Conservation (phyloP, 2,113 vertebrate genomes). For the Neomonachus schauinslandi region DNA sequence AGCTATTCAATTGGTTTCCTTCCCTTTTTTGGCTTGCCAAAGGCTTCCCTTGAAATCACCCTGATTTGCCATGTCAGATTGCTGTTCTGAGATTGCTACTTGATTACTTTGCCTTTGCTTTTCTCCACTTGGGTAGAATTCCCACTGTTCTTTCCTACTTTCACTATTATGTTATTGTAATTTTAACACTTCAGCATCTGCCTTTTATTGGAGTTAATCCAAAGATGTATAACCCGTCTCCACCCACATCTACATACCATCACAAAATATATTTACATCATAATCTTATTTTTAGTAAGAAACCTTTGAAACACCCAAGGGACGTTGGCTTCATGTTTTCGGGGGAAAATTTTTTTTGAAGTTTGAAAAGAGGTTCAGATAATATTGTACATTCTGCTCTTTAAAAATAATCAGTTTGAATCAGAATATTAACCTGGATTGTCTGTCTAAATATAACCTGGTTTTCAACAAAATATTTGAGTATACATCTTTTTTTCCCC, state of each 20-base stretch:
- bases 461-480: constrained; percentile 9
- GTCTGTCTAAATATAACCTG: background rate
- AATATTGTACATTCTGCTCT: background rate
- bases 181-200: background rate
- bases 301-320: background rate
- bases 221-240: background rate
- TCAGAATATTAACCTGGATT: background rate
- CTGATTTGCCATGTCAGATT: background rate
- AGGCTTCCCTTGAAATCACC: background rate
- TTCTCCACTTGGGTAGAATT: background rate
- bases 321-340: background rate
- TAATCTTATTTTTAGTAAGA: background rate
- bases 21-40: background rate
- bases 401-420: background rate
- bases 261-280: background rate
- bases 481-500: background rate
- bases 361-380: background rate
- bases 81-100: background rate
- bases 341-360: background rate
- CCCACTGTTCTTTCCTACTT: background rate
- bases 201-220: background rate
- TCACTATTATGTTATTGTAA: background rate
- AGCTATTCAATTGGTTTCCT: background rate
- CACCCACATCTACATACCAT: background rate
- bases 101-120: background rate